These are phyloP conservation scores for Alligator sinensis DNA, from an alignment of 2,113 vertebrate species.

Conservation along the genomic window DNA sequence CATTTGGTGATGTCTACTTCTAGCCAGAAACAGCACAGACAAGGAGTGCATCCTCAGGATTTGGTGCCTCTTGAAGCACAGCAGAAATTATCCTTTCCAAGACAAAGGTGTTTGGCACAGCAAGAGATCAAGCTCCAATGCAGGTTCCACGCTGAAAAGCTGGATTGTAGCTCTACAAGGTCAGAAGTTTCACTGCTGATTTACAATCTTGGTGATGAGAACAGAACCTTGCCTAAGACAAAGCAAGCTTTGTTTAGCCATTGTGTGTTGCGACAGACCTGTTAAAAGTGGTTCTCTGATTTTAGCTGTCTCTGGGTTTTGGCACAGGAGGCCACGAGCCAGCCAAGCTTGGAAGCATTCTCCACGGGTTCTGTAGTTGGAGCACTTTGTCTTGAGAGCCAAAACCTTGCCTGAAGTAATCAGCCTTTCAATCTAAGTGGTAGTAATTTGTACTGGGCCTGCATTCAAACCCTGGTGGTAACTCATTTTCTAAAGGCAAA, in stretches of 20 bases:
- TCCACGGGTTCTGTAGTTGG: background rate
- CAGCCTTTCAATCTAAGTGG: background rate
- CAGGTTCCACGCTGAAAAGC: no score
- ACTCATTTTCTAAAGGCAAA: background rate
- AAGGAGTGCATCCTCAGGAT: no score
- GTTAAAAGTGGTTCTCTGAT: rapidly evolving
- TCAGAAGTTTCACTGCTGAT: no score
- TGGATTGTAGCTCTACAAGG: no score
- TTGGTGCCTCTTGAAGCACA: background rate
- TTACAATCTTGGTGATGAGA: no score
- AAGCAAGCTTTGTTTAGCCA: background rate
- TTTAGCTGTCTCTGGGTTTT: rapidly evolving
- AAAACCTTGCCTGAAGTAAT: background rate
- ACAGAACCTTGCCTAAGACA: background rate
- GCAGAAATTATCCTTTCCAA: background rate
- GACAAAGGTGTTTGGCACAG: no score
- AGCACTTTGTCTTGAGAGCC: background rate
- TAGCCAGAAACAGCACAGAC: no score
- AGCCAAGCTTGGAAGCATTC: background rate
- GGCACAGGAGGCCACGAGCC: rapidly evolving
- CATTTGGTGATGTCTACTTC: no score
- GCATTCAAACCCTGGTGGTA: no score
- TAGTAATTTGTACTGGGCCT: background rate
- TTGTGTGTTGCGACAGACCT: background rate
- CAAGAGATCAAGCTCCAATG: background rate